A percentile compares a stretch with the other conserved stretches of the same genome.
Evolutionary conservation across 2,888 invertebrate genomes (phyloP).

Genomic region (Kuschelorhynchus macadamiae): DNA sequence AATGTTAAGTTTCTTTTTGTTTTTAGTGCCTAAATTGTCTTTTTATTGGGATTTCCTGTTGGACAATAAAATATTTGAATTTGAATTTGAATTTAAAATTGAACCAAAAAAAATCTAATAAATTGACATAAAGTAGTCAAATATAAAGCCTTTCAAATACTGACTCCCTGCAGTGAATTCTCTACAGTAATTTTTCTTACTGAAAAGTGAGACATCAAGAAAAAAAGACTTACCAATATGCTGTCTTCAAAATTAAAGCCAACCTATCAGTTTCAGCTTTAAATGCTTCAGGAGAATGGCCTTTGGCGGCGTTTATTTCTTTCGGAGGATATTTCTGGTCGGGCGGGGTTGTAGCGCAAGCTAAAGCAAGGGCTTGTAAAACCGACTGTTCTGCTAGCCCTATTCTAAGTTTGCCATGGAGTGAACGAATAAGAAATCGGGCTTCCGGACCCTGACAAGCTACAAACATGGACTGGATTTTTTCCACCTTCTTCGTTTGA

Average conservation of each 20-base stretch:
- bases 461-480: conserved; percentile 92
- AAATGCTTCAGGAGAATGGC: conserved; percentile 76
- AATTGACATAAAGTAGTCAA: too few relatives aligned
- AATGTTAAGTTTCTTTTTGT: too few relatives aligned
- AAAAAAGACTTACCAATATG: conserved; percentile 80
- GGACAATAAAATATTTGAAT: too few relatives aligned
- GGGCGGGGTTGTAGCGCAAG: conserved; percentile 86
- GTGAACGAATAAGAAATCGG: conserved; percentile 88
- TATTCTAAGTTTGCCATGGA: conserved; percentile 95
- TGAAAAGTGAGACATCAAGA: too few relatives aligned
- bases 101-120: too few relatives aligned
- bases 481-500: conserved; percentile 88
- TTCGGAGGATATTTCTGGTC: conserved; percentile 76
- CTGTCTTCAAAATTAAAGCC: conserved; percentile 87
- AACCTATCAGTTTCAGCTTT: conserved; percentile 83
- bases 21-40: too few relatives aligned
- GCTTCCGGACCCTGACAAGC: conserved; percentile 92
- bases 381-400: conserved; percentile 98
- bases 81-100: background rate
- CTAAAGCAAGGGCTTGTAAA: conserved; percentile 90
- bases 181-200: too few relatives aligned
- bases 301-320: conserved; percentile 76
- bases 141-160: too few relatives aligned
- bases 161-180: too few relatives aligned
- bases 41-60: too few relatives aligned